Evolutionary conservation across 1,140 invertebrate species (phyloP).

Genomic region (Dolichoris vasculosae): DNA sequence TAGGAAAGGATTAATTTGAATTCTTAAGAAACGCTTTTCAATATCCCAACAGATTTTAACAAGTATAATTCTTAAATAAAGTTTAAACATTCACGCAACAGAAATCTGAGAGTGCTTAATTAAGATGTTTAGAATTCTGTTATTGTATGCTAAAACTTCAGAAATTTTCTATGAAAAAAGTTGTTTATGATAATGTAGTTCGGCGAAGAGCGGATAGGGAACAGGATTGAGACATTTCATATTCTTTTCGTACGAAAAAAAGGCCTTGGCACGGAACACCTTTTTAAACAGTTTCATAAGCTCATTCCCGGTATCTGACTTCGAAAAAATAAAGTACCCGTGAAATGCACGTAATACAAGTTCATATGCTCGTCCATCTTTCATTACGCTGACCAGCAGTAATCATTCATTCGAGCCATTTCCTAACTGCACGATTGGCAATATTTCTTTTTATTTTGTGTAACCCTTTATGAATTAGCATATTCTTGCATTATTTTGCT

Average conservation of each 20-base stretch:
- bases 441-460: constrained; percentile 39
- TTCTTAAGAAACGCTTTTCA: not conserved
- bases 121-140: constrained; percentile 3
- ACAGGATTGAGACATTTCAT: constrained; percentile 45
- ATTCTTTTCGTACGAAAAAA: constrained; percentile 35
- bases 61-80: not conserved
- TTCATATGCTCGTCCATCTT: constrained; percentile 50
- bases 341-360: constrained; percentile 46
- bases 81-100: not conserved
- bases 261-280: constrained; percentile 46
- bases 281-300: constrained; percentile 50
- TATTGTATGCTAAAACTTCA: constrained; percentile 22
- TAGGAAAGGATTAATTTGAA: not conserved
- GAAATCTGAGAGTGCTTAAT: constrained; percentile 16
- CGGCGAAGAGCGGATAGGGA: constrained; percentile 25
- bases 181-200: constrained; percentile 38
- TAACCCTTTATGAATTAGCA: constrained; percentile 32
- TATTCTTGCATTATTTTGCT: constrained; percentile 2
- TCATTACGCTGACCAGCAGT: constrained; percentile 58
- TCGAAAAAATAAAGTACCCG: constrained; percentile 49
- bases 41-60: not conserved
- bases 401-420: constrained; percentile 54
- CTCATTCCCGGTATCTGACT: constrained; percentile 51
- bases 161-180: constrained; percentile 20
- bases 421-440: constrained; percentile 49